phyloP scores from a whole-genome alignment of 2,888 invertebrate species.

The Synanthedon myopaeformis region DNA sequence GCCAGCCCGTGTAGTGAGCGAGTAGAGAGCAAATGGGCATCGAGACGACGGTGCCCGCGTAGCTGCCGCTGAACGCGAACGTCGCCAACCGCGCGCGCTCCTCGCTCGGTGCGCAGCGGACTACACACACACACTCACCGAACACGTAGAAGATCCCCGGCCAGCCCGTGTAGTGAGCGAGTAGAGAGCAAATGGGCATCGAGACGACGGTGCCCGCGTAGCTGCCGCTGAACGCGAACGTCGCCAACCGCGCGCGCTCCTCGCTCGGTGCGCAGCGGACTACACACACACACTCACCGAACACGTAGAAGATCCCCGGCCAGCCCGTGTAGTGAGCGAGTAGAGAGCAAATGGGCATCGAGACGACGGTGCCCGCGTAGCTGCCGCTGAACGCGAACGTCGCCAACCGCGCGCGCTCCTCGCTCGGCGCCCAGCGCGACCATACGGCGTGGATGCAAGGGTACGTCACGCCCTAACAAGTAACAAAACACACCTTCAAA shows the following conservation, averaged over 20 bases:
- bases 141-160: conserved; percentile 86
- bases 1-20: conserved; percentile 80
- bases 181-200: conserved; percentile 81
- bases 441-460: conserved; percentile 87
- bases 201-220: conserved; percentile 88
- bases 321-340: conserved; percentile 80
- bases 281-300: conserved; percentile 76
- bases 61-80: too few relatives aligned
- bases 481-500: background rate
- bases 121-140: too few relatives aligned
- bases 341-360: conserved; percentile 82
- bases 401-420: conserved; percentile 82
- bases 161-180: conserved; percentile 82
- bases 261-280: conserved; percentile 86
- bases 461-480: conserved; percentile 77
- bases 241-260: conserved; percentile 83
- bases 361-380: conserved; percentile 86
- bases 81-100: too few relatives aligned
- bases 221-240: conserved; percentile 87
- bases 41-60: conserved; percentile 86
- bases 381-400: conserved; percentile 88
- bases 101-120: too few relatives aligned
- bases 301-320: conserved; percentile 86
- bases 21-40: conserved; percentile 83
- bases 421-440: conserved; percentile 85